Conservation (phyloP, 2,113 vertebrate species). For the Leuciscus idus region DNA sequence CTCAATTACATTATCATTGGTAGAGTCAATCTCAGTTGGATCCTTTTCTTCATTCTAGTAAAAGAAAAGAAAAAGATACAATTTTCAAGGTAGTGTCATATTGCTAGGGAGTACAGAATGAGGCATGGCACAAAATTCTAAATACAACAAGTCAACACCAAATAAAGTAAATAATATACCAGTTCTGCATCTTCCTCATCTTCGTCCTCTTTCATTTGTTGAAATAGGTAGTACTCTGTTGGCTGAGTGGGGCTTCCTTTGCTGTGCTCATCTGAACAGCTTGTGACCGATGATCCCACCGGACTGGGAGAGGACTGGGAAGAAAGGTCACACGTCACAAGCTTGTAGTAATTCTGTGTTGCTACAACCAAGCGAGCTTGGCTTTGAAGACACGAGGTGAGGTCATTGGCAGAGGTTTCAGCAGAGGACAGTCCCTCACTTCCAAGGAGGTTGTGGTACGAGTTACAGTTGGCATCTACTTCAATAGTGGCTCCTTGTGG, state of each 20-base stretch:
- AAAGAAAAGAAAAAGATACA: background rate
- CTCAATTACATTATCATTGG: constrained; percentile 71
- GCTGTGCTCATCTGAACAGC: constrained; percentile 92
- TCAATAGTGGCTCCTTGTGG: constrained; percentile 74
- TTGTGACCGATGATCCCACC: constrained; percentile 88
- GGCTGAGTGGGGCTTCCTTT: constrained; percentile 88
- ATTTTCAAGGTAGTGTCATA: background rate
- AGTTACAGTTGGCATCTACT: constrained; percentile 95
- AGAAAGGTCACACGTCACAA: constrained; percentile 95
- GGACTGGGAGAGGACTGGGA: constrained; percentile 96
- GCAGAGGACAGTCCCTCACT: constrained; percentile 68
- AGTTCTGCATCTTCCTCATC: constrained; percentile 53
- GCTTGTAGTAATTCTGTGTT: constrained; percentile 98
- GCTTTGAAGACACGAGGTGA: constrained; percentile 91
- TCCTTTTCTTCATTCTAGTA: constrained; percentile 21
- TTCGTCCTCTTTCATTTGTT: constrained; percentile 62
- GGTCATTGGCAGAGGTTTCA: constrained; percentile 74
- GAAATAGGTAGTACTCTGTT: constrained; percentile 94
- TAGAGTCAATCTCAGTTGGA: constrained; percentile 45
- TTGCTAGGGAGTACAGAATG: background rate
- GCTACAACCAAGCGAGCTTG: constrained; percentile 92
- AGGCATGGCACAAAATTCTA: background rate
- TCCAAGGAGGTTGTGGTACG: constrained; percentile 80
- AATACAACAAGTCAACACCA: background rate
- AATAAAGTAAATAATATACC: constrained; percentile 35